phyloP scores from a whole-genome alignment of 2,888 invertebrate species.

The Andricus curvator region DNA sequence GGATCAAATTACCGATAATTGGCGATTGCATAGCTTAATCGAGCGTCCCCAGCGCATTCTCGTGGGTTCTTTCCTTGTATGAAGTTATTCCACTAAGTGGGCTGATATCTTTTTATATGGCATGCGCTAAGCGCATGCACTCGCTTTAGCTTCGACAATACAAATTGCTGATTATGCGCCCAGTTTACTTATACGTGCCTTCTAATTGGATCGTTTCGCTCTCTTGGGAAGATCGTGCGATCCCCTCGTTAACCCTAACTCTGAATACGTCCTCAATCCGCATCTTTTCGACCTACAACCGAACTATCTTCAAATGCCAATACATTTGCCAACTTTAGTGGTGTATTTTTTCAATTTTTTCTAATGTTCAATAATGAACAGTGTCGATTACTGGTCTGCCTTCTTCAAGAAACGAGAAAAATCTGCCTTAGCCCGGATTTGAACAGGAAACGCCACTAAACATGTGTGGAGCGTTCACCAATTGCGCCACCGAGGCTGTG shows the following conservation, averaged over 20 bases:
- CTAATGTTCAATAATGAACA: too few relatives aligned
- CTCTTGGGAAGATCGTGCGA: conserved; percentile 72
- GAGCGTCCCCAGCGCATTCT: conserved; percentile 50
- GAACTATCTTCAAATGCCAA: conserved; percentile 41
- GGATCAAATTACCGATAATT: conserved; percentile 74
- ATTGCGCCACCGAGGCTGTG: too few relatives aligned
- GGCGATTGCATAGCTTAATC: conserved; percentile 72
- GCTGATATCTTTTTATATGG: conserved; percentile 27
- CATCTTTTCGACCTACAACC: conserved; percentile 18
- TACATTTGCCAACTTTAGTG: conserved; percentile 23
- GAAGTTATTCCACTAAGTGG: conserved; percentile 62
- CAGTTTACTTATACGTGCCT: conserved; percentile 66
- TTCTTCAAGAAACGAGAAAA: too few relatives aligned
- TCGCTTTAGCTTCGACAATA: conserved; percentile 64
- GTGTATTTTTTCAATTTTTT: background rate
- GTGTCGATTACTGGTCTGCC: too few relatives aligned
- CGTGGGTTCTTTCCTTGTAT: conserved; percentile 51
- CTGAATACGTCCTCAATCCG: conserved; percentile 38
- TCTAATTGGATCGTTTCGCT: conserved; percentile 70
- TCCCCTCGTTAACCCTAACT: conserved; percentile 70
- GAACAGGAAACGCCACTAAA: too few relatives aligned
- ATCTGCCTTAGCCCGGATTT: too few relatives aligned
- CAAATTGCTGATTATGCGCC: conserved; percentile 73
- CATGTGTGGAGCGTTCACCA: too few relatives aligned
- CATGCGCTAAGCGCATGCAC: conserved; percentile 35